Evolutionary conservation across 2,888 invertebrate genomes (phyloP), one percentile per base, ranked within the genome.

Genomic region (Orthosia incerta): DNA sequence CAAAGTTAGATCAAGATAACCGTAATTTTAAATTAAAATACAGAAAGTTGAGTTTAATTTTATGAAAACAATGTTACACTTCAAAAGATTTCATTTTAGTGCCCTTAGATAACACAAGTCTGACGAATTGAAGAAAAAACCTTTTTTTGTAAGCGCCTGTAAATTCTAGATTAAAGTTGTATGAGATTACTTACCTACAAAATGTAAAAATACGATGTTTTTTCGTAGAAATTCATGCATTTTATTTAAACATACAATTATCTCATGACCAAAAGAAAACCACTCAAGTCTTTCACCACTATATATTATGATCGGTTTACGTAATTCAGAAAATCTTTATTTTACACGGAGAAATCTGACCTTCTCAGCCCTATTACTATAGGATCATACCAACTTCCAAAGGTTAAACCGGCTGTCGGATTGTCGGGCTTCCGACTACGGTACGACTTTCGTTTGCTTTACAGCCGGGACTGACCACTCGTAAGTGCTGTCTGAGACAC

Each of bases 391-490:
- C n/a, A 31, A 79, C 53, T 26, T 59, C 26, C 11, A 48, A 71
- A 26, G 72, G 57, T 39, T 57, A 78, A 78, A 39, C 57, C 51
- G 31, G 23, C 53, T 71, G 79, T 79, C 57, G 57, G 62, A 63
- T 79, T 71, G 57, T 59, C 56, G 15, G 16, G 18, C 46, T 71
- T 62, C 46, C 26, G 12, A 57, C 62, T n/a, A 3, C 61, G 15
- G 15, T 15, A 5, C 20, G 39, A 18, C 0, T 48, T 77, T 50
- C 26, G 70, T 60, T 60, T 50, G 45, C 78, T 39, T 59, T 76
- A 31, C 67, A 68, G 59, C 74, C 57, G 16, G 31, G 20, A 13
- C 26, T 45, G 64, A 56, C 75, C 46, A 46, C 15, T 39, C 56
- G n/a, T 72, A n/a, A 23, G 2, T 46, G 16, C 16, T 45, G 13